phyloP scores from a whole-genome alignment of 2,113 vertebrate species.

The Genyomyrus donnyi region DNA sequence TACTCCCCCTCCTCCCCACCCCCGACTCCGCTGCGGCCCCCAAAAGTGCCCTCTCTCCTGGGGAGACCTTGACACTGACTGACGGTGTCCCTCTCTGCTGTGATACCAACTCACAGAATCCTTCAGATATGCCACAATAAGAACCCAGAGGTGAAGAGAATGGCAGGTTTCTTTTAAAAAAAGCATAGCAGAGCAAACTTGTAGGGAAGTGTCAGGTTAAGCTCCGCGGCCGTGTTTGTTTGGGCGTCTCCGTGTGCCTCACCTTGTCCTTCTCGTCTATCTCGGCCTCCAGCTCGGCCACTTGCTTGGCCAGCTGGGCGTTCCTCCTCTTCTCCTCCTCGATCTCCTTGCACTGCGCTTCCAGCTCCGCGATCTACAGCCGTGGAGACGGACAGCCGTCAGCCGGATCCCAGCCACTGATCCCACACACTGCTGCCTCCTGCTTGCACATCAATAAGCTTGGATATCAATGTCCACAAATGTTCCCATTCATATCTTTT shows the following conservation, averaged over 20 bases:
- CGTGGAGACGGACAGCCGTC: neutral
- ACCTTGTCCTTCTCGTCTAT: constrained; percentile 86
- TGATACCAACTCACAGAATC: neutral
- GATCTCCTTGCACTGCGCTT: constrained; percentile 78
- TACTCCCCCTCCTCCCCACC: too few relatives aligned
- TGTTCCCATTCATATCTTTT: neutral
- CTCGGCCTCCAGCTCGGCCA: constrained; percentile 79
- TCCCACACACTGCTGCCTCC: neutral
- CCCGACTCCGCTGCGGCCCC: neutral
- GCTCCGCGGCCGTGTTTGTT: neutral
- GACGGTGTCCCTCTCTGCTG: neutral
- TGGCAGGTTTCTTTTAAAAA: neutral
- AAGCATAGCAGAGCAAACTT: neutral
- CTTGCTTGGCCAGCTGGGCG: constrained; percentile 62
- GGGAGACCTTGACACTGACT: neutral
- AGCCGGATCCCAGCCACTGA: constrained; percentile 13
- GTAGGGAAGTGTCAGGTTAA: neutral
- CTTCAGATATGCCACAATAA: neutral
- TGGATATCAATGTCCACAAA: neutral
- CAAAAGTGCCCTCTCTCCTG: neutral
- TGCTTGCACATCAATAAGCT: neutral
- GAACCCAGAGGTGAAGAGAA: neutral
- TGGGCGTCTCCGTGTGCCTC: constrained; percentile 7
- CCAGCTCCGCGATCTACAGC: constrained; percentile 76
- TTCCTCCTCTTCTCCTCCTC: constrained; percentile 81